These are phyloP conservation scores for Accipiter virgatus DNA, from an alignment of 2,113 vertebrate genomes.

Conservation along the genomic window DNA sequence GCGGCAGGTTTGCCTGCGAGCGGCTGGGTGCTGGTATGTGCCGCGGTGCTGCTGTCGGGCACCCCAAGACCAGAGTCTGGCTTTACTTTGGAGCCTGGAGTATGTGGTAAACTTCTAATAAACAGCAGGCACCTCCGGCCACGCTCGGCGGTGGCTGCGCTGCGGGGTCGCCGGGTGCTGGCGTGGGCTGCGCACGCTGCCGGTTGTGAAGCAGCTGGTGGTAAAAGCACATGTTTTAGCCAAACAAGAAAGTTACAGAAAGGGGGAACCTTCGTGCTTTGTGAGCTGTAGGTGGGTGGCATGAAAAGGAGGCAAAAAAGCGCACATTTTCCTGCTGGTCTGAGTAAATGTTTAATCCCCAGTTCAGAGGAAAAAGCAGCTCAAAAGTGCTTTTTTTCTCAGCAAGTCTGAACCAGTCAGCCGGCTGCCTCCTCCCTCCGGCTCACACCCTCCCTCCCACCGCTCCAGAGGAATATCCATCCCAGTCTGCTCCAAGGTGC, in stretches of 20 bases:
- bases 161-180: background rate
- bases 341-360: slow-evolving; percentile 48
- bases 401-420: slow-evolving; percentile 56
- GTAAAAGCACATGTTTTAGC: background rate
- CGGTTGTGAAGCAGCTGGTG: background rate
- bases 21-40: fast-evolving
- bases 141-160: background rate
- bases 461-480: slow-evolving; percentile 24
- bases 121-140: fast-evolving
- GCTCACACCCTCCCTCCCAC: background rate
- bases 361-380: background rate
- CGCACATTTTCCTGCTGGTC: background rate
- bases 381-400: slow-evolving; percentile 23
- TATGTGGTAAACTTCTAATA: fast-evolving
- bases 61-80: background rate
- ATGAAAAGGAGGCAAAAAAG: background rate
- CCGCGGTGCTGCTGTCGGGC: fast-evolving
- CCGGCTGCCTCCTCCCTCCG: slow-evolving; percentile 26
- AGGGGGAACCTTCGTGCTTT: background rate
- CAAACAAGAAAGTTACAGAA: background rate
- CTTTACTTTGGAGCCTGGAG: fast-evolving
- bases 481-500: slow-evolving; percentile 16
- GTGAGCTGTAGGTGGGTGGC: background rate
- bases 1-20: fast-evolving
- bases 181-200: background rate